Evolutionary conservation across 2,113 vertebrate species (phyloP), one percentile per base, ranked within the genome.

Genomic region (Pseudorhombus dupliciocellatus): DNA sequence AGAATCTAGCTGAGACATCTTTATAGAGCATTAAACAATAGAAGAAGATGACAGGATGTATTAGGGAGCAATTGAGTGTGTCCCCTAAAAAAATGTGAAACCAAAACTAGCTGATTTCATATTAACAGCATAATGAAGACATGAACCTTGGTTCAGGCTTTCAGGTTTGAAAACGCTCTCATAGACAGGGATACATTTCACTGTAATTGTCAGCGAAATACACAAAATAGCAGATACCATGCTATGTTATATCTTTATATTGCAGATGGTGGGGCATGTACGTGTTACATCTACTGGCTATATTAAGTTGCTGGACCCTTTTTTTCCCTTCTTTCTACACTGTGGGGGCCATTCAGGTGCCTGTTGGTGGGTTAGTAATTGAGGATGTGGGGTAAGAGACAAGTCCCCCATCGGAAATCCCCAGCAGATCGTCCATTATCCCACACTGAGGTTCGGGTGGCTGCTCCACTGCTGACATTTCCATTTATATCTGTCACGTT

Each of bases 401-500:
- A 53, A 81, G 57, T 44, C 65, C 66, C 40, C 56, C 56, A 7
- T 46, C 0, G 62, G 71, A 71, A 80, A 78, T 84, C 71, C 81
- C 67, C 64, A 42, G 69, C 73, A 81, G 88, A 85, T 70, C 63
- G 10, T 31, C 77, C 69, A 86, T 88, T 88, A 88, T 88, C 73
- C 66, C 1, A 25, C n/a, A 2, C 66, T 61, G 75, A 70, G 77
- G 61, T 59, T 50, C 58, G 56, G 65, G 37, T 54, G 50, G 79
- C 72, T 77, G 69, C 55, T 71, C 54, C 52, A 20, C 61, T 20
- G 73, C 76, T 83, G 83, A 83, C 79, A 79, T 72, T 85, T 84
- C 77, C 79, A 84, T 85, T 88, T 80, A 81, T 84, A 80, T 72
- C 70, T 82, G 81, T 81, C 81, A 69, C 46, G 15, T 81, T 76